Conservation (phyloP, 2,797 vertebrate species). For the Lerista edwardsae region DNA sequence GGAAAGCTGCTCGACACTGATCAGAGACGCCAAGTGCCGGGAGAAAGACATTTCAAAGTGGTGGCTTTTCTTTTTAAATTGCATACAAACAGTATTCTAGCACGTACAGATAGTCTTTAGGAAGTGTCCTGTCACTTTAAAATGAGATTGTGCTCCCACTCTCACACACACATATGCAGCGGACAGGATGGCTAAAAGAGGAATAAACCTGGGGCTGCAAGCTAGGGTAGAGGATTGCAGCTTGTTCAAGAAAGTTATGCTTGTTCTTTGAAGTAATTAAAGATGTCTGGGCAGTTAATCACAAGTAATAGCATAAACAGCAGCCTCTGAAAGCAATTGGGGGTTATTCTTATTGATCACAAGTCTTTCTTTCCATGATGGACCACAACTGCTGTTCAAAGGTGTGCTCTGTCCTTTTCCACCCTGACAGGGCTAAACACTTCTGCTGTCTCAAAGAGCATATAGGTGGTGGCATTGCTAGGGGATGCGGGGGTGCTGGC, state of each 20-base stretch:
- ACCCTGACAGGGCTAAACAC: not conserved
- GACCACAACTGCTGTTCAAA: too few species aligned
- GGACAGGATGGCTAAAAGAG: not conserved
- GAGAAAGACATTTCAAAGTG: not conserved
- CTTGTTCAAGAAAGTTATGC: not conserved
- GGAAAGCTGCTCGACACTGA: not conserved
- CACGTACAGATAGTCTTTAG: too few species aligned
- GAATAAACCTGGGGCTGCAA: not conserved
- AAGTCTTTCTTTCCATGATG: not conserved
- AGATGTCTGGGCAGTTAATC: not conserved
- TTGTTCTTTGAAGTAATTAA: not conserved
- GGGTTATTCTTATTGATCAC: not conserved
- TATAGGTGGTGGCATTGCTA: not conserved
- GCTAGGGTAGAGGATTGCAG: not conserved
- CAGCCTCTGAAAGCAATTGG: not conserved
- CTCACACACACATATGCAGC: too few species aligned
- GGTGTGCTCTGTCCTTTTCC: not conserved
- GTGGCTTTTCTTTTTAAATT: not conserved
- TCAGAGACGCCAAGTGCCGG: not conserved
- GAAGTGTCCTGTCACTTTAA: not conserved
- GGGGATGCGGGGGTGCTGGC: too few species aligned
- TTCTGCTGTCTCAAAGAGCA: not conserved
- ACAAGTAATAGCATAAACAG: not conserved
- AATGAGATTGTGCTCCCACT: not conserved
- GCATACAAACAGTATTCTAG: not conserved